Percentiles rank a stretch among this genome's conserved stretches.
These are phyloP conservation scores for Agriotes lineatus DNA, from an alignment of 2,888 invertebrate species.

Conservation along the genomic window DNA sequence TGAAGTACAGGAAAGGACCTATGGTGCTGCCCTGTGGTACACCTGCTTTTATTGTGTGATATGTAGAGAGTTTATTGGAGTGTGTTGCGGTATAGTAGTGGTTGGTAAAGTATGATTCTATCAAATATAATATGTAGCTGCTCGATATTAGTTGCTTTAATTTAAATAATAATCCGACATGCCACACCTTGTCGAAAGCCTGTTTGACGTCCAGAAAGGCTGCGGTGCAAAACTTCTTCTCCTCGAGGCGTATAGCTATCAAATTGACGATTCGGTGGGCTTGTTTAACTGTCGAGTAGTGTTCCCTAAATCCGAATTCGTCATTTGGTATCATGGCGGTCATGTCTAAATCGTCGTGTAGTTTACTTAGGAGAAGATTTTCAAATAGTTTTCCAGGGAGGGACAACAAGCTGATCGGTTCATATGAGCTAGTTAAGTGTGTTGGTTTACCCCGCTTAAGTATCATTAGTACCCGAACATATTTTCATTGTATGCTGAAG, in stretches of 20 bases:
- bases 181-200: background rate
- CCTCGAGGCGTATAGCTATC: background rate
- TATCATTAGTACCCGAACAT: too few relatives aligned
- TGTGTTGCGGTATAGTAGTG: background rate
- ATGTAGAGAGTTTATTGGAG: conserved; percentile 8
- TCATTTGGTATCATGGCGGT: too few relatives aligned
- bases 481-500: background rate
- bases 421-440: background rate
- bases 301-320: too few relatives aligned
- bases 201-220: background rate
- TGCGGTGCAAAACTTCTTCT: background rate
- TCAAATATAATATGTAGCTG: background rate
- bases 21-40: conserved; percentile 11
- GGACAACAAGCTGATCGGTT: too few relatives aligned
- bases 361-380: too few relatives aligned
- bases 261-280: too few relatives aligned
- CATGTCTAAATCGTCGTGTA: too few relatives aligned
- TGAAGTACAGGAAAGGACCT: background rate
- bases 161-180: conserved; percentile 6
- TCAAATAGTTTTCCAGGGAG: too few relatives aligned
- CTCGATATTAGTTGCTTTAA: too few relatives aligned
- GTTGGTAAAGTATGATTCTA: too few relatives aligned
- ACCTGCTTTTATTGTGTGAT: conserved; percentile 4
- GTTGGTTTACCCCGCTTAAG: background rate
- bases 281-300: too few relatives aligned